Conservation (phyloP, 2,113 vertebrate genomes). For the Petroica traversi region DNA sequence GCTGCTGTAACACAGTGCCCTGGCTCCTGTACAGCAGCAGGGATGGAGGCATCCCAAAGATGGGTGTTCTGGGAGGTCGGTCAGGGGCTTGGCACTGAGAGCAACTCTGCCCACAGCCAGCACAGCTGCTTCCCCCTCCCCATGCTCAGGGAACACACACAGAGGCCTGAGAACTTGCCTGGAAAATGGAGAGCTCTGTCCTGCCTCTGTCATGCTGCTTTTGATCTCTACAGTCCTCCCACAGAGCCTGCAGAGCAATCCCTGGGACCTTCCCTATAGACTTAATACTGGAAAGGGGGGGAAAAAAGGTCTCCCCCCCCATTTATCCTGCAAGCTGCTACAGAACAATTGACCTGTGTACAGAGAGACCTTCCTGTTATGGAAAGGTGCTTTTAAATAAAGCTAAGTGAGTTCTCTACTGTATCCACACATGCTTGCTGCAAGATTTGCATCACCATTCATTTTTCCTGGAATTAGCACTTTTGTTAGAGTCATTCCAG, state of each 20-base stretch:
- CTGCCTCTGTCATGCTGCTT: neutral
- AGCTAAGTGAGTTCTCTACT: neutral
- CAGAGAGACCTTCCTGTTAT: neutral
- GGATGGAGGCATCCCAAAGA: rapidly evolving
- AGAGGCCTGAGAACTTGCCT: neutral
- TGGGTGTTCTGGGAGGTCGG: neutral
- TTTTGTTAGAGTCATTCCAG: neutral
- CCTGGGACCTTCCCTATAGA: neutral
- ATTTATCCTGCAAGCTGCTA: neutral
- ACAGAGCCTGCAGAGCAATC: neutral
- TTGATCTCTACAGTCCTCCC: neutral
- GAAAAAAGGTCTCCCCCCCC: rapidly evolving
- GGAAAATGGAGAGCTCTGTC: neutral
- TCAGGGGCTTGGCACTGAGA: neutral
- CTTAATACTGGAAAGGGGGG: neutral
- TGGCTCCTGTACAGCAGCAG: neutral
- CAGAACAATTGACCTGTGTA: neutral
- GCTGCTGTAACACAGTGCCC: neutral
- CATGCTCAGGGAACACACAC: neutral
- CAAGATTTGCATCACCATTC: neutral
- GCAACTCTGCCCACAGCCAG: neutral
- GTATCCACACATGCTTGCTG: neutral
- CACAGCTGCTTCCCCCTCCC: neutral
- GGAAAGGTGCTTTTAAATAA: neutral
- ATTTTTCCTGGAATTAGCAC: neutral